Percentiles rank a stretch among this genome's conserved stretches.
These are phyloP conservation scores for Tachycineta bicolor DNA, from an alignment of 2,113 vertebrate species.

Conservation along the genomic window DNA sequence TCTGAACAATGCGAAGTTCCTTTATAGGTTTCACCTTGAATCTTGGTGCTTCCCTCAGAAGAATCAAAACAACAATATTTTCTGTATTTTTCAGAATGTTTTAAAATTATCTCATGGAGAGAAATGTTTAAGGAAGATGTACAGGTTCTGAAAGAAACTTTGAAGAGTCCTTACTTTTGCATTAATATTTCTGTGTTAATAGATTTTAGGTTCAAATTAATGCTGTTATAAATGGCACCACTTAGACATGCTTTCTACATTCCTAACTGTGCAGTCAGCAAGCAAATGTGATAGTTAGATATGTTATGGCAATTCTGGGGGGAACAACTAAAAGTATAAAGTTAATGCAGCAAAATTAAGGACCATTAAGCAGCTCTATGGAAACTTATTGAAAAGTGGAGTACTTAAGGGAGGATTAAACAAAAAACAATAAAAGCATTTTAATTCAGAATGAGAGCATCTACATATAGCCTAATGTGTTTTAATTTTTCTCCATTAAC, in stretches of 20 bases:
- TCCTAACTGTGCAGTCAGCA: neutral
- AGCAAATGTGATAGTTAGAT: neutral
- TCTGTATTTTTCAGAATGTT: neutral
- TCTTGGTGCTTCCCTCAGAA: neutral
- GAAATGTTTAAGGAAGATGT: neutral
- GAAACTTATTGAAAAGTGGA: conserved; percentile 6
- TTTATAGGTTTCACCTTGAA: neutral
- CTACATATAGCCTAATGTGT: neutral
- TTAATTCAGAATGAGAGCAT: conserved; percentile 8
- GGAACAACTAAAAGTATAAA: conserved; percentile 20
- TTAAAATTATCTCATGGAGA: neutral
- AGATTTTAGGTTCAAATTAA: conserved; percentile 26
- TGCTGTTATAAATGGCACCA: conserved; percentile 28
- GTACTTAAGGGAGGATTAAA: conserved; percentile 17
- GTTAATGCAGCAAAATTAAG: conserved; percentile 53
- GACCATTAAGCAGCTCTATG: conserved; percentile 23
- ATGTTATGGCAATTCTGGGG: neutral
- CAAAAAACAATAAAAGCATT: conserved; percentile 5
- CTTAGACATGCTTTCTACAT: conserved; percentile 1
- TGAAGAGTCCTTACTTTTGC: neutral
- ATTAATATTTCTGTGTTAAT: conserved; percentile 5
- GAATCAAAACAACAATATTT: neutral
- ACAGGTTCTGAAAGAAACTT: neutral
- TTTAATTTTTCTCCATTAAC: conserved; percentile 44
- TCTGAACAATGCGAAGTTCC: neutral